Base-by-base conservation (phyloP, 2,113 vertebrate species). In the Silurus meridionalis region DNA sequence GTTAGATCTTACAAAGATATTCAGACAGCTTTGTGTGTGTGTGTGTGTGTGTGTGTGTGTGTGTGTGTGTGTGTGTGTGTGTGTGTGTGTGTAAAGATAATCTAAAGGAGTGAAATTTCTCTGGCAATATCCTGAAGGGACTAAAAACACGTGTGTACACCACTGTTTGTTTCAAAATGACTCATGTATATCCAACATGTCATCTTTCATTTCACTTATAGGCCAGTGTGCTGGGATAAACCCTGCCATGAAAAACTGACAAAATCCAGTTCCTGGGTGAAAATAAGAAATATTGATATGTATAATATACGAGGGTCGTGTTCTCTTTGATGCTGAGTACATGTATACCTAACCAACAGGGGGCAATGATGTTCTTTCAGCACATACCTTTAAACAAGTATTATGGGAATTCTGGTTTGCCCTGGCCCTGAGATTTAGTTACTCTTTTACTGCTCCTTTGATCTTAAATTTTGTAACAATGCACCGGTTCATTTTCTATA, bases 321-420 rank as follows among this genome's bases (percentile, higher is more conserved):
- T 64, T 14, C 57, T 53, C 52, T 71, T 21, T 71, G 23, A 8
- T 53, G n/a, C 23, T 64, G 6, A 14, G 23, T 71, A 8, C 10
- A 9, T 19, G 14, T 13, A 37, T 10, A 9, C 4, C 23, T 6
- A 55, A 83, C 23, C 87, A 86, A 28, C 9, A 83, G 84, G 82
- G 80, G 84, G 74, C 74, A 63, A 21, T 83, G 63, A 78, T 64
- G 80, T 23, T 80, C 87, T 78, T 85, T 81, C 55, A 55, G 23
- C 83, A 66, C 25, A 11, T 53, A 63, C n/a, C 2, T 71, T 25
- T 13, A 25, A 64, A n/a, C 11, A 53, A 57, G 14, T 57, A 69
- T 72, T 37, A 23, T 60, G 79, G 53, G 69, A 72, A 82, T 21
- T 88, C 69, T 67, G 8, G 61, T 85, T 72, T 83, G 21, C 25